Conservation (phyloP, 1,140 invertebrate species). For the Drosophila navojoa region DNA sequence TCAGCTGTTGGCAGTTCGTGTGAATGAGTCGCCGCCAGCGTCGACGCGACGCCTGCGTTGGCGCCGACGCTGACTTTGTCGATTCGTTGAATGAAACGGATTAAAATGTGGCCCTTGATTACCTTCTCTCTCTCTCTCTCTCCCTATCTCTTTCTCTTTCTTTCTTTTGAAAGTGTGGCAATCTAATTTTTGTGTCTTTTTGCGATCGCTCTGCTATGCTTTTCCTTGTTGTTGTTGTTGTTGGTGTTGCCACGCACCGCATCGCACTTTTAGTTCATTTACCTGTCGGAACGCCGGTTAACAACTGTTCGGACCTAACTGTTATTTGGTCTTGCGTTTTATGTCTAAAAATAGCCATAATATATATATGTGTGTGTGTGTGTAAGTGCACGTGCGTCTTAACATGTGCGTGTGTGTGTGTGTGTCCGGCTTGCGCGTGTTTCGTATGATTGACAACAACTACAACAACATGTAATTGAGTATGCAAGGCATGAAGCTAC, state of each 20-base stretch:
- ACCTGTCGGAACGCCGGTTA: slow-evolving; percentile 55
- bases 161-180: slow-evolving; percentile 70
- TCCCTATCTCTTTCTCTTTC: not conserved
- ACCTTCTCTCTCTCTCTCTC: not conserved
- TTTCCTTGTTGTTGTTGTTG: slow-evolving; percentile 22
- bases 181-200: slow-evolving; percentile 63
- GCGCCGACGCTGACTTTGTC: slow-evolving; percentile 23
- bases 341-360: slow-evolving; percentile 66
- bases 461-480: slow-evolving; percentile 23
- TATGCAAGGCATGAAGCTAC: not conserved
- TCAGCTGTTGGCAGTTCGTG: slow-evolving; percentile 30
- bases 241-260: slow-evolving; percentile 54
- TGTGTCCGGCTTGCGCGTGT: slow-evolving; percentile 61
- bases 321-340: slow-evolving; percentile 32
- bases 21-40: slow-evolving; percentile 2
- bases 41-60: slow-evolving; percentile 7
- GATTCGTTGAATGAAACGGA: slow-evolving; percentile 40
- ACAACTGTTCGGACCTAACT: slow-evolving; percentile 53
- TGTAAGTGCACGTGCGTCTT: slow-evolving; percentile 7
- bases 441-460: slow-evolving; percentile 53
- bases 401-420: slow-evolving; percentile 3
- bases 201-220: slow-evolving; percentile 42
- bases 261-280: slow-evolving; percentile 79
- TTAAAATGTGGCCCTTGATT: slow-evolving; percentile 33
- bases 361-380: slow-evolving; percentile 55